Evolutionary conservation across 2,888 invertebrate genomes (phyloP).

Genomic region (Lissocephala sabroskyi): DNA sequence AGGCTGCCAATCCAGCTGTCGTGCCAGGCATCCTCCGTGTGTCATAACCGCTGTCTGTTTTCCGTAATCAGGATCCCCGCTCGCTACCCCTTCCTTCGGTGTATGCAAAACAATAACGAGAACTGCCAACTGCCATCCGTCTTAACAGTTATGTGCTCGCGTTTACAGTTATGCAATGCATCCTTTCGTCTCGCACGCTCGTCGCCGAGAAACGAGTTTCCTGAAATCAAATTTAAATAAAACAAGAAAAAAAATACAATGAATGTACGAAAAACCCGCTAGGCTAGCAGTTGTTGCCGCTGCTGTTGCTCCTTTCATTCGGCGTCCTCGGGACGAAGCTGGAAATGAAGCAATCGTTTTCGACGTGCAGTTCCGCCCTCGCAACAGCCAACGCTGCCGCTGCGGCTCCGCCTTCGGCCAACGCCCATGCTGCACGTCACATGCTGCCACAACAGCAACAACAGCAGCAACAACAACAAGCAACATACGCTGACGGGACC

Average conservation of each 20-base stretch:
- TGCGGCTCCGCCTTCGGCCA: background rate
- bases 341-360: constrained; percentile 48
- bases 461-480: constrained; percentile 20
- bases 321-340: constrained; percentile 39
- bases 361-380: constrained; percentile 43
- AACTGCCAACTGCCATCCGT: constrained; percentile 39
- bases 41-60: background rate
- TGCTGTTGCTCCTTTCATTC: constrained; percentile 55
- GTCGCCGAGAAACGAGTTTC: constrained; percentile 44
- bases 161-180: constrained; percentile 59
- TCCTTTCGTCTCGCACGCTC: constrained; percentile 27
- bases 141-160: constrained; percentile 34
- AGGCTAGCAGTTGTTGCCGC: constrained; percentile 33
- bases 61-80: no score
- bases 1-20: background rate
- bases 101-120: background rate
- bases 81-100: no score
- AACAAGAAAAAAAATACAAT: constrained; percentile 38
- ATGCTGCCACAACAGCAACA: constrained; percentile 22
- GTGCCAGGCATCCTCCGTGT: background rate
- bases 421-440: constrained; percentile 15
- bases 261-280: constrained; percentile 43
- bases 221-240: constrained; percentile 54
- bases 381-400: no score
- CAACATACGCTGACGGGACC: constrained; percentile 7